Evolutionary conservation across 2,113 vertebrate species (phyloP), one percentile per base, ranked within the genome.

Genomic region (Malaclemys terrapin): DNA sequence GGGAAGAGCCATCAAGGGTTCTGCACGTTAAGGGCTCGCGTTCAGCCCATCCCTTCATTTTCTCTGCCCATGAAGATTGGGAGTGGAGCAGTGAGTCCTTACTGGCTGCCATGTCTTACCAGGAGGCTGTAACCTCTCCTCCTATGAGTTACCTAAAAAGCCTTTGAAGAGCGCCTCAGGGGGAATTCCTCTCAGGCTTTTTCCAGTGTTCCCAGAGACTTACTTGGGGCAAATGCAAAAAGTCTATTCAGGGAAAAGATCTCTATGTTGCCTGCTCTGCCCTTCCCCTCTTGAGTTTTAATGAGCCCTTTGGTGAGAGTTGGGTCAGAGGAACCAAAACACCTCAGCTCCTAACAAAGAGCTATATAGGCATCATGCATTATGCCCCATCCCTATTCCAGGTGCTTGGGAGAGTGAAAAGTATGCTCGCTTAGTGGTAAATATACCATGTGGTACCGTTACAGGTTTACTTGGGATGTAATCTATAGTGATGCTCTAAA

Each of bases 101-200:
- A 62, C 29, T 31, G 27, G 59, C 59, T 62, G 59, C 62, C 69
- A 12, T 54, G 22, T 81, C 69, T 54, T 7, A 76, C 57, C 57
- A 12, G n/a, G 31, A 69, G 59, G 50, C 52, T 87, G 85, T 29
- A 62, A 78, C 42, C 65, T 82, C 56, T 50, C 85, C 45, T 59
- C 54, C 85, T 42, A 78, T 35, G 42, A 88, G 25, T 45, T 81
- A 42, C 75, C 81, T 84, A 25, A 50, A 89, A 89, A 84, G 72
- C 84, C 47, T 86, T 62, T 59, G 52, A 92, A 75, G 65, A 27
- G 84, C 90, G 81, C 87, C 80, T 52, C 75, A 85, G 76, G 91
- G 8, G 17, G 35, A 78, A 69, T 87, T 83, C 4, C 31, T 93
- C 29, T 57, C n/a, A 24, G 52, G 76, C 88, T 82, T 29, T 27